Conservation (phyloP, 2,113 vertebrate species). For the Mungos mungo region DNA sequence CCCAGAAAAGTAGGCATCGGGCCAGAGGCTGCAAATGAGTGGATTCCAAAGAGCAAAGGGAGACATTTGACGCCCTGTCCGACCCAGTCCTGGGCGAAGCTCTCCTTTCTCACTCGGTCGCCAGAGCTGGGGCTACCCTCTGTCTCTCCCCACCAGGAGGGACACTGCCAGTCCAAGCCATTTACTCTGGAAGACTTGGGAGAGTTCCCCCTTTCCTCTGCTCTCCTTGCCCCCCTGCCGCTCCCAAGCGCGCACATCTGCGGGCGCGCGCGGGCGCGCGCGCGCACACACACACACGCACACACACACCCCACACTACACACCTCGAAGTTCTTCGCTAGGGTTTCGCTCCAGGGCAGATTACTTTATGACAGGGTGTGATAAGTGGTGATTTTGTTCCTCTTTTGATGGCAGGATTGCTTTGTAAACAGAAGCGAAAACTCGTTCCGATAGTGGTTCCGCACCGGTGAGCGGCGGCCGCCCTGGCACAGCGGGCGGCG, state of each 20-base stretch:
- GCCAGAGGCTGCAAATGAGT: not conserved
- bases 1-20: not conserved
- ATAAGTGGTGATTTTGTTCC: constrained; percentile 81
- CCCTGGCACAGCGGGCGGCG: constrained; percentile 29
- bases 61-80: fast-evolving
- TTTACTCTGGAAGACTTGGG: not conserved
- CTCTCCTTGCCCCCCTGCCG: not conserved
- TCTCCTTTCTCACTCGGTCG: not conserved
- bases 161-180: not conserved
- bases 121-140: not conserved
- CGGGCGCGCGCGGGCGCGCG: not conserved
- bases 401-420: constrained; percentile 80
- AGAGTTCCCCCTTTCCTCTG: not conserved
- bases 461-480: constrained; percentile 63
- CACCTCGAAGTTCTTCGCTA: not conserved
- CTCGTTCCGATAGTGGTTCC: constrained; percentile 71
- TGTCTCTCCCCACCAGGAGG: not conserved
- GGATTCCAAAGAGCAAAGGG: not conserved
- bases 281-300: not conserved
- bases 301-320: not conserved
- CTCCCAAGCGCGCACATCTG: not conserved
- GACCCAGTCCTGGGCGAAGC: too few species aligned
- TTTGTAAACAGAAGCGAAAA: constrained; percentile 81
- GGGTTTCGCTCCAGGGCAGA: constrained; percentile 74
- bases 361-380: constrained; percentile 81